Percentiles rank a stretch among this genome's conserved stretches.
Evolutionary conservation across 2,113 vertebrate species (phyloP).

Genomic region (Panurus biarmicus): DNA sequence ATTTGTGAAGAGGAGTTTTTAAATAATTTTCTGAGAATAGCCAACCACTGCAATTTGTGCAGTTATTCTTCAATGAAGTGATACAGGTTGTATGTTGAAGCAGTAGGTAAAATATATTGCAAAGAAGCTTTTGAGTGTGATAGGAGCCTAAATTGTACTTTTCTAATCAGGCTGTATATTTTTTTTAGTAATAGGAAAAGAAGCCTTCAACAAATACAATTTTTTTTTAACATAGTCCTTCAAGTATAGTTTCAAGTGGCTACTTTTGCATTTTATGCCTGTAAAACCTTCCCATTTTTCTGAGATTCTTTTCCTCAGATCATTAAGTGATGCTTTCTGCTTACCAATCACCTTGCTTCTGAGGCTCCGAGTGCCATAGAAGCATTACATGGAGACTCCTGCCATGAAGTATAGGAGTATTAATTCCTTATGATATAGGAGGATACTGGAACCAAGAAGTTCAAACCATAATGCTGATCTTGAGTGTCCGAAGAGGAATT

Average conservation of each 20-base stretch:
- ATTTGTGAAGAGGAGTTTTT: neutral
- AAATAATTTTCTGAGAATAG: neutral
- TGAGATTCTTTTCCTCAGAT: neutral
- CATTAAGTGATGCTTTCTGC: neutral
- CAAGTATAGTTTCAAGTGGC: neutral
- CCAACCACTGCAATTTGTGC: slow-evolving; percentile 1
- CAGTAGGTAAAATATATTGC: neutral
- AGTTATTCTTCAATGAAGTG: neutral
- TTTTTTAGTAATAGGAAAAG: neutral
- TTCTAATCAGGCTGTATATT: neutral
- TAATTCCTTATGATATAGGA: neutral
- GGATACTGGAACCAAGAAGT: neutral
- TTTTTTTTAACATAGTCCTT: neutral
- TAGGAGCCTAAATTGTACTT: neutral
- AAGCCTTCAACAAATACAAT: neutral
- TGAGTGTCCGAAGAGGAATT: neutral
- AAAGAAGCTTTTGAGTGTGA: neutral
- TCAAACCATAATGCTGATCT: neutral
- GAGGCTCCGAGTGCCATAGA: neutral
- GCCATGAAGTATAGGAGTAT: neutral
- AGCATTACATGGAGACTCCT: neutral
- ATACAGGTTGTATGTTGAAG: neutral
- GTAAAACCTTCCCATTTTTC: neutral
- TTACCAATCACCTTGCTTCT: neutral
- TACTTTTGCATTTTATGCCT: neutral